Base-by-base conservation (phyloP, 2,888 invertebrate genomes). In the Nebria brevicollis region DNA sequence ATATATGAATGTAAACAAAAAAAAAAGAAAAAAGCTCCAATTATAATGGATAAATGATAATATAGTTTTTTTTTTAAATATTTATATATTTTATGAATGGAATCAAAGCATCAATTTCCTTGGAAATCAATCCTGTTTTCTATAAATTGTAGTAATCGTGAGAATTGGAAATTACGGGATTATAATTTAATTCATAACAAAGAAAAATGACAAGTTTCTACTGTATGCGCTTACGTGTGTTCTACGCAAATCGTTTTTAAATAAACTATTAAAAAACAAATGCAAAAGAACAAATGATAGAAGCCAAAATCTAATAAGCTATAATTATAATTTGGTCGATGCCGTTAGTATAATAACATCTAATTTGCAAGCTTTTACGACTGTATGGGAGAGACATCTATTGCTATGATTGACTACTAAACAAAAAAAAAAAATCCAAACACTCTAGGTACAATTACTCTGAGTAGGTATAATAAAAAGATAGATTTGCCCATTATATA, bases 281-380 rank as follows among this genome's bases (percentile, higher is more conserved):
- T 11, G 13, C 7, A 54, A 54, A 54, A 54, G 8, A 54, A 54
- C 8, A 54, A 54, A 54, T 54, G 2, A 54, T 13, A 54, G 54
- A 54, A 54, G 54, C 54, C 54, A 54, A 54, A 54, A 54, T 54
- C 72, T 72, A 72, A 26, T 41, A 68, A 72, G 26, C 42, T 41
- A 72, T 72, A 34, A 72, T 72, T 41, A 72, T 72, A 34, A 72
- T 72, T n/a, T 41, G 7, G 8, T 5, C 7, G 25, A 34, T 20
- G 26, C 75, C 75, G 75, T 75, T 75, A 75, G 68, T 65, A 26
- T 75, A 75, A 75, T 75, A 34, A 65, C 15, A 34, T 20, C 26
- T 54, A 75, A 75, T 64, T 75, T 65, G 65, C 65, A 75, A 75
- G 20, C 15, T 20, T 68, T 68, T 68, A 15, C 15, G 25, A 68